Conservation (phyloP, 35 echinoderm and acorn worm species). For the Hemicentrotus pulcherrimus region DNA sequence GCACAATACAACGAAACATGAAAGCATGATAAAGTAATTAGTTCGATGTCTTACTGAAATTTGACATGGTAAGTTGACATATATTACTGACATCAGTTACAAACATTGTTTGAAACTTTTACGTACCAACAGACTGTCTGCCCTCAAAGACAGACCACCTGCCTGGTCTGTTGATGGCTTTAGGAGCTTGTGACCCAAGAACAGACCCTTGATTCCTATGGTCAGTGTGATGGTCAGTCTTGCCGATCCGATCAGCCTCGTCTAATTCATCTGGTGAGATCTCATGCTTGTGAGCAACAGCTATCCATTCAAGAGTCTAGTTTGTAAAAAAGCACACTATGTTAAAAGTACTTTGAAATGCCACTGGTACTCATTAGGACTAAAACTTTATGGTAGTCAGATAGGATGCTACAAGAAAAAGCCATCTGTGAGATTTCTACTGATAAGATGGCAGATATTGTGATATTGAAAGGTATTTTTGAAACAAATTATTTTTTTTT, state of each 20-base stretch:
- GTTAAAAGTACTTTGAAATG: neutral
- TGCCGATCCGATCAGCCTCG: neutral
- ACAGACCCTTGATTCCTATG: neutral
- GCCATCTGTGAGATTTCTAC: neutral
- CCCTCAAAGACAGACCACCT: constrained; percentile 82
- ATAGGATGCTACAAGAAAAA: neutral
- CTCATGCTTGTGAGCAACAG: constrained; percentile 76
- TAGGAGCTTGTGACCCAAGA: neutral
- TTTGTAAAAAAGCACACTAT: neutral
- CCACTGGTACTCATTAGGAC: neutral
- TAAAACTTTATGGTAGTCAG: neutral
- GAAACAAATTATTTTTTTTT: neutral
- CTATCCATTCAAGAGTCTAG: constrained; percentile 83
- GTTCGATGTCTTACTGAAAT: neutral
- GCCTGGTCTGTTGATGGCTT: constrained; percentile 61
- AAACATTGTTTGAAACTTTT: neutral
- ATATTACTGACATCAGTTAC: neutral
- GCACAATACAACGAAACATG: neutral
- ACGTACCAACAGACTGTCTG: constrained; percentile 43
- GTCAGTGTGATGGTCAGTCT: neutral
- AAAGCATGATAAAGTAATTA: neutral
- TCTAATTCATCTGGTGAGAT: constrained; percentile 52
- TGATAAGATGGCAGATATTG: neutral
- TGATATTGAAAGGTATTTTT: neutral
- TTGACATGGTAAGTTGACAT: neutral